Evolutionary conservation across 2,113 vertebrate genomes (phyloP).

Genomic region (Picathartes gymnocephalus): DNA sequence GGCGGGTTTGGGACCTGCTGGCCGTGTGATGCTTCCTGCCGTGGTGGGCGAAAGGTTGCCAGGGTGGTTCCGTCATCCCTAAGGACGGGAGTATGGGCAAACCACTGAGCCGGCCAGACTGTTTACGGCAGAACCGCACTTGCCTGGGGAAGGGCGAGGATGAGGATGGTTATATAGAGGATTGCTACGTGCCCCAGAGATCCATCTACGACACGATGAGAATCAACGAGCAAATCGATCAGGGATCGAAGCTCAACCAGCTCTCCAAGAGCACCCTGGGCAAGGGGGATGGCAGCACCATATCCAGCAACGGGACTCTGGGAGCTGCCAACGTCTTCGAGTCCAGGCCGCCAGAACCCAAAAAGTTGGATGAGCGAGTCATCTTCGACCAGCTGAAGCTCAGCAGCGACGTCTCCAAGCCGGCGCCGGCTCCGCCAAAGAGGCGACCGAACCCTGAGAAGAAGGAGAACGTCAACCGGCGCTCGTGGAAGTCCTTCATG

Average conservation of each 20-base stretch:
- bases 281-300: constrained; percentile 84
- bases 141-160: constrained; percentile 96
- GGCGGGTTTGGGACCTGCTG: constrained; percentile 18
- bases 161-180: constrained; percentile 97
- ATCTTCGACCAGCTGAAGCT: constrained; percentile 97
- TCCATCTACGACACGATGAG: constrained; percentile 99
- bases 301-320: constrained; percentile 95
- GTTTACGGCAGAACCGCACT: constrained; percentile 92
- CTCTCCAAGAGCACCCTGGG: constrained; percentile 91
- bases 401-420: constrained; percentile 86
- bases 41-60: constrained; percentile 22
- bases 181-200: constrained; percentile 98
- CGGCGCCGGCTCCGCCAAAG: constrained; percentile 80
- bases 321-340: constrained; percentile 83
- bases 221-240: constrained; percentile 98
- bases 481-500: constrained; percentile 98
- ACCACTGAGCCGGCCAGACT: constrained; percentile 96
- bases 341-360: constrained; percentile 72
- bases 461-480: constrained; percentile 91
- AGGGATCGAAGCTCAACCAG: constrained; percentile 91
- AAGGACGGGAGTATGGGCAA: constrained; percentile 88
- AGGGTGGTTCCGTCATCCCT: background rate
- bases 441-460: constrained; percentile 80
- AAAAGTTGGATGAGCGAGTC: constrained; percentile 91
- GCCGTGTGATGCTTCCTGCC: constrained; percentile 40